phyloP scores from a whole-genome alignment of 2,888 invertebrate genomes.

The Atherix ibis region DNA sequence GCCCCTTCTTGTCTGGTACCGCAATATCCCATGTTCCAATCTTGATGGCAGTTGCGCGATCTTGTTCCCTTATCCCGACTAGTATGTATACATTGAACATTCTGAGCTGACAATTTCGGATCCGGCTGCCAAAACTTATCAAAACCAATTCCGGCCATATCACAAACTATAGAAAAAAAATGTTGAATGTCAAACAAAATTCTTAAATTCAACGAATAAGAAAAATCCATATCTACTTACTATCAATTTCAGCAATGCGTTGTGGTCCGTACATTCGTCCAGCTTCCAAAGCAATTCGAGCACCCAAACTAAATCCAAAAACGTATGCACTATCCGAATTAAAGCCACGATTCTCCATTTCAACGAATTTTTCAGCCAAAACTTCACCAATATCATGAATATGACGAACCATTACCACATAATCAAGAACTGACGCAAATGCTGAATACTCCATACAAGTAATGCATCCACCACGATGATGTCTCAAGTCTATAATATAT shows the following conservation, averaged over 20 bases:
- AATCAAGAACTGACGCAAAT: constrained; percentile 13
- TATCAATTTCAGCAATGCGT: constrained; percentile 15
- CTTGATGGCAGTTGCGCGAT: constrained; percentile 16
- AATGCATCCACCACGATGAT: constrained; percentile 15
- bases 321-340: constrained; percentile 14
- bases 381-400: constrained; percentile 11
- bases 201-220: background rate
- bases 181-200: background rate
- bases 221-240: constrained; percentile 7
- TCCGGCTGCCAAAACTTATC: constrained; percentile 11
- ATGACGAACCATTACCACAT: constrained; percentile 13
- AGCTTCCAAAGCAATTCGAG: constrained; percentile 15
- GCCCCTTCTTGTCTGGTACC: constrained; percentile 15
- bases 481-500: constrained; percentile 12
- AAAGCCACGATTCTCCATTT: constrained; percentile 13
- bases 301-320: constrained; percentile 18
- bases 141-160: constrained; percentile 17
- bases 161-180: constrained; percentile 13
- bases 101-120: constrained; percentile 14
- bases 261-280: constrained; percentile 14
- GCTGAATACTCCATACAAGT: constrained; percentile 17
- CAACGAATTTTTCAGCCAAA: constrained; percentile 13
- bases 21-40: constrained; percentile 19
- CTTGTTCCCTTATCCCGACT: constrained; percentile 16
- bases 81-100: constrained; percentile 18